These are phyloP conservation scores for Ichneumon xanthorius DNA, from an alignment of 2,888 invertebrate genomes.

Conservation along the genomic window DNA sequence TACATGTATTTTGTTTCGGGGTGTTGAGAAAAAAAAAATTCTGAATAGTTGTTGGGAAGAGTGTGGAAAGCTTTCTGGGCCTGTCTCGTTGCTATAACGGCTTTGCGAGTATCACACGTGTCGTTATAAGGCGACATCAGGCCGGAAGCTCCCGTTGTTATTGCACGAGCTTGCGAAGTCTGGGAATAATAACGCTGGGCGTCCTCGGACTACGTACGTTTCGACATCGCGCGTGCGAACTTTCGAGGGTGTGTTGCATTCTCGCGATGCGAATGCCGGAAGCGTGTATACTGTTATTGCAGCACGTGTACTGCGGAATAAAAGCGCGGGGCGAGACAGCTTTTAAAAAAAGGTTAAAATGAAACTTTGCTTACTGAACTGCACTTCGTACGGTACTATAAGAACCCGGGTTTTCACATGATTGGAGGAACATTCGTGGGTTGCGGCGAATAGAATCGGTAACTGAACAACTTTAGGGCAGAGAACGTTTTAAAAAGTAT, in stretches of 20 bases:
- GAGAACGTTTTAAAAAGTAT: no score
- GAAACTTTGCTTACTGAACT: neutral
- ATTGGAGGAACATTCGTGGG: neutral
- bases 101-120: slow-evolving; percentile 21
- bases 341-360: neutral
- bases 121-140: slow-evolving; percentile 39
- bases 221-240: slow-evolving; percentile 15
- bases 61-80: slow-evolving; percentile 10
- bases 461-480: neutral
- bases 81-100: neutral
- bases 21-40: neutral
- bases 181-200: slow-evolving; percentile 33
- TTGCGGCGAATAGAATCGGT: neutral
- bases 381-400: neutral
- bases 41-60: neutral
- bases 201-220: slow-evolving; percentile 22
- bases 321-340: neutral
- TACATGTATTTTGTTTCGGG: neutral
- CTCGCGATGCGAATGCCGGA: slow-evolving; percentile 57
- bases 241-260: slow-evolving; percentile 28
- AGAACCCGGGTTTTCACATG: neutral
- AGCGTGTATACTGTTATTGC: slow-evolving; percentile 41
- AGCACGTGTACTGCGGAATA: slow-evolving; percentile 14
- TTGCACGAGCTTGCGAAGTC: slow-evolving; percentile 24
- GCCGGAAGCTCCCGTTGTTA: slow-evolving; percentile 20